A percentile compares a stretch with the other conserved stretches of the same genome.
These are phyloP conservation scores for Psittacara wagleri DNA, from an alignment of 2,113 vertebrate genomes.

Conservation along the genomic window DNA sequence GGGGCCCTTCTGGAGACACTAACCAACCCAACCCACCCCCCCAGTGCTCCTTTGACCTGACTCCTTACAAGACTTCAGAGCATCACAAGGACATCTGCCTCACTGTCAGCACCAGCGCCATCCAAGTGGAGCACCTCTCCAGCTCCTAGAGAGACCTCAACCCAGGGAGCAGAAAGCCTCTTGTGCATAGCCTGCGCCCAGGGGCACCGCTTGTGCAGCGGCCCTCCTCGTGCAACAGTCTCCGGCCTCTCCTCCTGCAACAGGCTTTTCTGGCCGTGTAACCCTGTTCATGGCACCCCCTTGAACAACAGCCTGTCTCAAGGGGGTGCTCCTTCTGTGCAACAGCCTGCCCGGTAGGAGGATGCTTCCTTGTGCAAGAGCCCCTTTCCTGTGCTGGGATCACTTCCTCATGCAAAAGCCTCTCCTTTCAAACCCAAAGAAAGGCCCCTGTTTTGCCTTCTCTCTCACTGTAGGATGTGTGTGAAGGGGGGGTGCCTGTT, in stretches of 20 bases:
- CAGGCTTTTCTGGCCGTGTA: constrained; percentile 60
- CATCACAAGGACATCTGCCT: constrained; percentile 98
- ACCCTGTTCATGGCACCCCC: constrained; percentile 64
- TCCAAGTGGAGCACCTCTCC: constrained; percentile 85
- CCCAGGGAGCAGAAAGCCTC: constrained; percentile 65
- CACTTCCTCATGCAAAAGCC: constrained; percentile 51
- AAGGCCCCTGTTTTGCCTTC: constrained; percentile 55
- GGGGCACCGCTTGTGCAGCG: constrained; percentile 50
- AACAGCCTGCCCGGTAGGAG: constrained; percentile 53
- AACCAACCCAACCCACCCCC: constrained; percentile 80
- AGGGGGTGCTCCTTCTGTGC: constrained; percentile 62
- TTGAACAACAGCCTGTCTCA: constrained; percentile 56
- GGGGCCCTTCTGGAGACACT: constrained; percentile 79
- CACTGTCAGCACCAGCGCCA: constrained; percentile 91
- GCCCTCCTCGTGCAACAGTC: constrained; percentile 65
- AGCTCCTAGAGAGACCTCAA: constrained; percentile 80
- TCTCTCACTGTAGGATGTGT: constrained; percentile 49
- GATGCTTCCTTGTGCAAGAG: constrained; percentile 64
- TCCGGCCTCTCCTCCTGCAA: constrained; percentile 65
- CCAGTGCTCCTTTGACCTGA: constrained; percentile 94
- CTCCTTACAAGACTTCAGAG: constrained; percentile 92
- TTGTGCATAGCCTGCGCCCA: constrained; percentile 62
- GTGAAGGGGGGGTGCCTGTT: constrained; percentile 14
- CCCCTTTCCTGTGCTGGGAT: constrained; percentile 57
- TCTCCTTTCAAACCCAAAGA: constrained; percentile 60